Conservation (phyloP, 2,113 vertebrate genomes). For the Pipra filicauda region DNA sequence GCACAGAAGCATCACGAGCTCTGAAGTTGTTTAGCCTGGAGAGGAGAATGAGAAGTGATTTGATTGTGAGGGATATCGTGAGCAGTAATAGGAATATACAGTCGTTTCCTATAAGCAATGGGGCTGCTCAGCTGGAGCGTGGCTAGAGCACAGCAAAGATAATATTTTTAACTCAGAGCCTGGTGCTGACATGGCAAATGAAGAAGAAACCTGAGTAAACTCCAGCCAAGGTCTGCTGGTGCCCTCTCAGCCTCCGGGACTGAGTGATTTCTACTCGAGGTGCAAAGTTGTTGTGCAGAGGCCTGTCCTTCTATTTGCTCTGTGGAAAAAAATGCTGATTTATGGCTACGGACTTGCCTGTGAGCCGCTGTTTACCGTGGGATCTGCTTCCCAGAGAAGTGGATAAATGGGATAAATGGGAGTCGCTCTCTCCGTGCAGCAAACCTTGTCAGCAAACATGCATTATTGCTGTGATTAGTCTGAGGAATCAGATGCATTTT, state of each 20-base stretch:
- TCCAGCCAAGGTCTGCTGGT: background rate
- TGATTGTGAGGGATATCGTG: background rate
- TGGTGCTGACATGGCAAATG: background rate
- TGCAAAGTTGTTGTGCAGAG: background rate
- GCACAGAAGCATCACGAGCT: background rate
- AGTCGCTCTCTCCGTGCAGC: background rate
- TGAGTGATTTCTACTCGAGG: background rate
- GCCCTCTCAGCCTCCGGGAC: background rate
- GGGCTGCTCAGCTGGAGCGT: background rate
- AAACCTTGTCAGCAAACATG: slow-evolving; percentile 44
- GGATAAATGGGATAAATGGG: slow-evolving; percentile 45
- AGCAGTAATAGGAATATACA: slow-evolving; percentile 2
- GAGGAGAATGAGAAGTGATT: slow-evolving; percentile 31
- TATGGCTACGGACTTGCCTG: slow-evolving; percentile 17
- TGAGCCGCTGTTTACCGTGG: background rate
- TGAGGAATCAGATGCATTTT: slow-evolving; percentile 4
- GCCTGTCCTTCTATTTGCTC: background rate
- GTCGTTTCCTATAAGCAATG: background rate
- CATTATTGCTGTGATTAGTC: slow-evolving; percentile 62
- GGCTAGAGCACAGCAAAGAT: background rate
- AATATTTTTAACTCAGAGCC: background rate
- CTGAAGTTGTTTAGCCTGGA: background rate
- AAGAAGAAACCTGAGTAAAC: background rate
- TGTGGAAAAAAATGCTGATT: background rate
- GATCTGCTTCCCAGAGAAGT: slow-evolving; percentile 48